Evolutionary conservation across 2,113 vertebrate genomes (phyloP).

Genomic region (Aythya baeri): DNA sequence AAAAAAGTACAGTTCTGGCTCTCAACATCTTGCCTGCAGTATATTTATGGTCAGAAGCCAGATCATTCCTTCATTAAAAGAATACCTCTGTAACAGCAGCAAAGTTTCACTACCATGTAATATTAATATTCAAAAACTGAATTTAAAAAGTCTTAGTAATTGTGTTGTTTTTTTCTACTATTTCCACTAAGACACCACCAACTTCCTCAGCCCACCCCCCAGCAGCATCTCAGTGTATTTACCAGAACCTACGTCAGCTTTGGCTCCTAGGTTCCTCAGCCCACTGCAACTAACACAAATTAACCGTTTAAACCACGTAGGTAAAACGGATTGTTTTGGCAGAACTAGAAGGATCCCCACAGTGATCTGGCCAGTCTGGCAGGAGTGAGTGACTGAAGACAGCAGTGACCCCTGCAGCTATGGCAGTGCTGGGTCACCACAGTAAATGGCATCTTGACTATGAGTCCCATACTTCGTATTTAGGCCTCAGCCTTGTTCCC

Average conservation of each 20-base stretch:
- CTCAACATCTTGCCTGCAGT: not conserved
- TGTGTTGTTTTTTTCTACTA: not conserved
- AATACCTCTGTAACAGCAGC: not conserved
- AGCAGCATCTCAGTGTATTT: not conserved
- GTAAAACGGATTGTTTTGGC: not conserved
- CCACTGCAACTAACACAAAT: not conserved
- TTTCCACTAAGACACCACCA: not conserved
- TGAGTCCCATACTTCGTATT: not conserved
- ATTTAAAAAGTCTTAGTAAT: not conserved
- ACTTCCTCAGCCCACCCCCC: not conserved
- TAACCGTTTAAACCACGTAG: not conserved
- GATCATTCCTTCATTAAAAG: not conserved
- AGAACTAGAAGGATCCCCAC: not conserved
- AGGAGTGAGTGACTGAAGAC: not conserved
- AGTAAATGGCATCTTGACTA: not conserved
- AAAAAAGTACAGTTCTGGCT: not conserved
- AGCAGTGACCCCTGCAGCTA: not conserved
- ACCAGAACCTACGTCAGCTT: not conserved
- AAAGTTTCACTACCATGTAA: not conserved
- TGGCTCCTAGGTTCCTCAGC: not conserved
- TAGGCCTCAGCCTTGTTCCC: rapidly evolving
- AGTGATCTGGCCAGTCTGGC: not conserved
- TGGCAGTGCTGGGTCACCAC: not conserved
- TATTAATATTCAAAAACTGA: not conserved
- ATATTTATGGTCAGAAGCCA: not conserved